Percentiles rank a stretch among this genome's conserved stretches.
phyloP scores from a whole-genome alignment of 2,113 vertebrate species.

The Silurus meridionalis region DNA sequence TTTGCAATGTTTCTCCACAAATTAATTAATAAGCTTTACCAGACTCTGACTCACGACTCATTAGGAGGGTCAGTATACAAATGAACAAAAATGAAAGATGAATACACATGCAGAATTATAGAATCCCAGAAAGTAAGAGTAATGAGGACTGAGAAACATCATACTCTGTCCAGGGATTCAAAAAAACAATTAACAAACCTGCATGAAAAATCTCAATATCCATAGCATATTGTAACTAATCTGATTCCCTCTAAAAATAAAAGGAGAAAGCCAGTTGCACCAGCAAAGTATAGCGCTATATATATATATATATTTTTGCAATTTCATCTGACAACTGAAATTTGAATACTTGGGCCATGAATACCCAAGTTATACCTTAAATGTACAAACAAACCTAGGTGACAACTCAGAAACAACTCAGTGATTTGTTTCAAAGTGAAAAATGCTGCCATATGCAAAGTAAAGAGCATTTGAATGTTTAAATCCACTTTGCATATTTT shows the following conservation, averaged over 20 bases:
- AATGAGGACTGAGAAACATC: background rate
- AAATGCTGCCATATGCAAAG: background rate
- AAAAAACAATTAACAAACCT: background rate
- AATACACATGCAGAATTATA: conserved; percentile 1
- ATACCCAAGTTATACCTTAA: background rate
- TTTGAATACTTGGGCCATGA: background rate
- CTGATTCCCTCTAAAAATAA: background rate
- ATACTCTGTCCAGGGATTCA: background rate
- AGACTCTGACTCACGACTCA: background rate
- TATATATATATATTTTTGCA: too few relatives aligned
- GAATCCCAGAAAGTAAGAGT: background rate
- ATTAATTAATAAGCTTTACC: conserved; percentile 5
- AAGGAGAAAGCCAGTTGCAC: conserved; percentile 4
- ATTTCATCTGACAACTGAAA: background rate
- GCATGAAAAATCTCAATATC: background rate
- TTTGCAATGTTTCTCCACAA: background rate
- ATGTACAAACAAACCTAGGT: background rate
- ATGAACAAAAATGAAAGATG: background rate
- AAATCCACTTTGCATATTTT: background rate
- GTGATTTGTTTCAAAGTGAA: background rate
- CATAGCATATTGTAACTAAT: background rate
- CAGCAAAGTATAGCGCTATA: background rate
- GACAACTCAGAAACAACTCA: background rate
- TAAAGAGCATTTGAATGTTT: background rate
- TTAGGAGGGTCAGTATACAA: conserved; percentile 1